Evolutionary conservation across 2,113 vertebrate species (phyloP).

Genomic region (Cyprinodon brontotheroides): DNA sequence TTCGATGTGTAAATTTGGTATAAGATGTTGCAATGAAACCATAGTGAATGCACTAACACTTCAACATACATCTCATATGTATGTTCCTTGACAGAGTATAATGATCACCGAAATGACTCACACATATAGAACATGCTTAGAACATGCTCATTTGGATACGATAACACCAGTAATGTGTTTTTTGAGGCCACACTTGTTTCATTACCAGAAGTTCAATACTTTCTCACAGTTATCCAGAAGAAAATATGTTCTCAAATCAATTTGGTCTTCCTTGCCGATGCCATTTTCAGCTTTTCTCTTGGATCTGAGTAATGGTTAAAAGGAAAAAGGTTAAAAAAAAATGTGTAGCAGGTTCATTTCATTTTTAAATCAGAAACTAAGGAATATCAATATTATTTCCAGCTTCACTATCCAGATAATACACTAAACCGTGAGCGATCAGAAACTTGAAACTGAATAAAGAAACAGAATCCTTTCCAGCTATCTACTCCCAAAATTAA

Average conservation of each 20-base stretch:
- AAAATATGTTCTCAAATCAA: too few relatives aligned
- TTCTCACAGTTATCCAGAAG: too few relatives aligned
- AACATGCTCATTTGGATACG: neutral
- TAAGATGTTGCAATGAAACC: constrained; percentile 17
- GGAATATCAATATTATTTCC: neutral
- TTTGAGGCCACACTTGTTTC: constrained; percentile 5
- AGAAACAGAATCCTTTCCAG: too few relatives aligned
- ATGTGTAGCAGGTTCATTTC: neutral
- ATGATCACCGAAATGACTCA: neutral
- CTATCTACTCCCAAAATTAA: too few relatives aligned
- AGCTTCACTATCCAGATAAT: too few relatives aligned
- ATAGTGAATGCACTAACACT: neutral
- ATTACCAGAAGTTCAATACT: too few relatives aligned
- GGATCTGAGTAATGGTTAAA: neutral
- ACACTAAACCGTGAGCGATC: too few relatives aligned
- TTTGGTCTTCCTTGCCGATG: too few relatives aligned
- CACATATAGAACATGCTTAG: neutral
- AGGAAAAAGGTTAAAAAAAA: neutral
- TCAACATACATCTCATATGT: neutral
- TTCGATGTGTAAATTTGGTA: constrained; percentile 33
- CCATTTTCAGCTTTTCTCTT: neutral
- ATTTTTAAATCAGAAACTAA: neutral
- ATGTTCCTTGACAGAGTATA: neutral
- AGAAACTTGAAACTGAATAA: too few relatives aligned
- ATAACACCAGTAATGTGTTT: neutral